These are phyloP conservation scores for Nothoprocta perdicaria DNA, from an alignment of 2,113 vertebrate genomes.

Conservation along the genomic window DNA sequence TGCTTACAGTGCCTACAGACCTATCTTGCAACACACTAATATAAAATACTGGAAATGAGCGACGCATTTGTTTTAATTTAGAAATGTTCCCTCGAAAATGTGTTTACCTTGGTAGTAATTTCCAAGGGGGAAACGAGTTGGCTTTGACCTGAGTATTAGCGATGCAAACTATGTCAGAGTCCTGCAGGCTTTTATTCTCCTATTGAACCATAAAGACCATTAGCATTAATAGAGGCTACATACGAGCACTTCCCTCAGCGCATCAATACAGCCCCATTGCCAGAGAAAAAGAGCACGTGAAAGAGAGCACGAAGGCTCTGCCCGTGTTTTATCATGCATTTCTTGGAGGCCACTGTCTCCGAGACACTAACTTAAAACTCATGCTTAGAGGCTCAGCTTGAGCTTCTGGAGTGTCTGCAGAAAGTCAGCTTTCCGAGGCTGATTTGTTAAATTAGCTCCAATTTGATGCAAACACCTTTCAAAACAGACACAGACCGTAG, in stretches of 20 bases:
- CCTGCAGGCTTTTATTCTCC: background rate
- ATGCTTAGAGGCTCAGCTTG: background rate
- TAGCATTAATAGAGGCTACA: background rate
- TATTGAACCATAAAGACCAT: background rate
- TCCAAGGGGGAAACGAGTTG: background rate
- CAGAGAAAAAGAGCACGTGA: background rate
- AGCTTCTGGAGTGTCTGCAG: background rate
- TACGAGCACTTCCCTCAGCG: background rate
- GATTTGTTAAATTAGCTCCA: background rate
- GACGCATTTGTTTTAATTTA: background rate
- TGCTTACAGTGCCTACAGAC: background rate
- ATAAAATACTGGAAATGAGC: background rate
- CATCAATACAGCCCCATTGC: background rate
- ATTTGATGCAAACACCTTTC: background rate
- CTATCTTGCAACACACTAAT: background rate
- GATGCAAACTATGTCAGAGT: background rate
- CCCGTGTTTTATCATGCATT: accelerated
- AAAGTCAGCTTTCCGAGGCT: background rate
- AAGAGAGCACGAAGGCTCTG: background rate
- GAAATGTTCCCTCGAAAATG: background rate
- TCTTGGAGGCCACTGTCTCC: background rate
- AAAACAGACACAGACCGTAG: background rate
- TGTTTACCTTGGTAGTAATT: background rate
- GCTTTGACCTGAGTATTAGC: background rate
- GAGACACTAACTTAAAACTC: background rate